Evolutionary conservation across 2,797 vertebrate species (phyloP).

Genomic region (Gymnopithys bicolor): DNA sequence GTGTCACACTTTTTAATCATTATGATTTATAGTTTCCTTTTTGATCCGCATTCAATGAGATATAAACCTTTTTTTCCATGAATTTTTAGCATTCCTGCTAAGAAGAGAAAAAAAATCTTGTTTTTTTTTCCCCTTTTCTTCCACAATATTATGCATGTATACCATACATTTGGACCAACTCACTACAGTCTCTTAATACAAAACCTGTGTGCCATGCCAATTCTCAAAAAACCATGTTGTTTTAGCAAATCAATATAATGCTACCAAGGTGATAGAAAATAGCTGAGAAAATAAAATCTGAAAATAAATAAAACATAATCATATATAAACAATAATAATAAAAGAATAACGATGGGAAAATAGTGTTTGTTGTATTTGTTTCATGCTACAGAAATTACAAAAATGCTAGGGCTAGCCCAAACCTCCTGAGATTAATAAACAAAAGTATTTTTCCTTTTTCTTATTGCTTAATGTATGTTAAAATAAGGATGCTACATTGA

Average conservation of each 20-base stretch:
- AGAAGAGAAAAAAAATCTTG: neutral
- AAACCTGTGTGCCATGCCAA: fast-evolving
- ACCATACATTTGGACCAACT: neutral
- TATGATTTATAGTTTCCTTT: neutral
- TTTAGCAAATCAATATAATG: neutral
- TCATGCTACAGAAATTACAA: neutral
- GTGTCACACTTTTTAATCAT: neutral
- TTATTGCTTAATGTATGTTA: neutral
- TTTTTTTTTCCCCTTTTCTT: neutral
- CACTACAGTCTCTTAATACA: neutral
- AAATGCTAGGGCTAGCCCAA: neutral
- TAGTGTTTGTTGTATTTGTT: neutral
- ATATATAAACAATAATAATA: neutral
- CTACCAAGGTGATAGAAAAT: neutral
- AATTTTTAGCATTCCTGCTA: neutral
- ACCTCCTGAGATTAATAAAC: neutral
- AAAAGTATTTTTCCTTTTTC: neutral
- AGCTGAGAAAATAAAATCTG: neutral
- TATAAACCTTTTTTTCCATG: neutral
- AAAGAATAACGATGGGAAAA: neutral
- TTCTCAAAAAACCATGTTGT: neutral
- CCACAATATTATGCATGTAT: neutral
- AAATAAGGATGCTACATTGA: neutral
- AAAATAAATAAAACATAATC: neutral
- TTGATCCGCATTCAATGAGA: neutral